Percentiles rank a stretch among this genome's conserved stretches.
Evolutionary conservation across 1,140 invertebrate species (phyloP).

Genomic region (Drosophila rhopaloa): DNA sequence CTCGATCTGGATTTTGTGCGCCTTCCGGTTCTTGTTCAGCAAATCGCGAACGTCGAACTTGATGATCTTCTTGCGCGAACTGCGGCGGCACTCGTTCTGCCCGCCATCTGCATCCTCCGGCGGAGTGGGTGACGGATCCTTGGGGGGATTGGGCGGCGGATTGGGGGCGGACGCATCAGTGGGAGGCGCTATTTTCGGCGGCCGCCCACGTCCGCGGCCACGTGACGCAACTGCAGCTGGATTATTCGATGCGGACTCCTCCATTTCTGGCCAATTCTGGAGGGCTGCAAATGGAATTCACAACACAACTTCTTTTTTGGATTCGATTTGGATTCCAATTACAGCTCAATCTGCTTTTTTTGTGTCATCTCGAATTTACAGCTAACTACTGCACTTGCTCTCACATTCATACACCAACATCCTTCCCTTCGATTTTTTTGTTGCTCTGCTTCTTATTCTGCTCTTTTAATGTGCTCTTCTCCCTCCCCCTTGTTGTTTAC

Average conservation of each 20-base stretch:
- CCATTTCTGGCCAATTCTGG: constrained; percentile 8
- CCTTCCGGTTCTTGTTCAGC: constrained; percentile 71
- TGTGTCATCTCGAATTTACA: background rate
- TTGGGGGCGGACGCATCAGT: no score
- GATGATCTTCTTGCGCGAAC: constrained; percentile 74
- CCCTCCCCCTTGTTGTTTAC: constrained; percentile 4
- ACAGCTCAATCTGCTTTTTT: background rate
- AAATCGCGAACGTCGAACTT: constrained; percentile 78
- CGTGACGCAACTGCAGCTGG: constrained; percentile 24
- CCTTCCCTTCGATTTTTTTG: background rate
- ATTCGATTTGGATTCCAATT: no score
- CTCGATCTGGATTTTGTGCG: constrained; percentile 74
- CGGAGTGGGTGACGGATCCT: constrained; percentile 6
- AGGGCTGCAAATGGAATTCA: no score
- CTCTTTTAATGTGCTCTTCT: background rate
- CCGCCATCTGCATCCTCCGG: constrained; percentile 4
- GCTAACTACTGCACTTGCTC: constrained; percentile 8
- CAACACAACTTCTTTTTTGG: no score
- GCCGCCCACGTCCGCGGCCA: constrained; percentile 38
- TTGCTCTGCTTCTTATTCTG: no score
- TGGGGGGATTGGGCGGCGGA: no score
- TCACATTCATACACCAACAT: background rate
- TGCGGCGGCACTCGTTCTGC: constrained; percentile 65
- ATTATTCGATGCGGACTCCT: background rate
- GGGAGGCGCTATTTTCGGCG: constrained; percentile 17